Evolutionary conservation across 2,113 vertebrate genomes (phyloP), one percentile per base, ranked within the genome.

Genomic region (Macrotis lagotis): DNA sequence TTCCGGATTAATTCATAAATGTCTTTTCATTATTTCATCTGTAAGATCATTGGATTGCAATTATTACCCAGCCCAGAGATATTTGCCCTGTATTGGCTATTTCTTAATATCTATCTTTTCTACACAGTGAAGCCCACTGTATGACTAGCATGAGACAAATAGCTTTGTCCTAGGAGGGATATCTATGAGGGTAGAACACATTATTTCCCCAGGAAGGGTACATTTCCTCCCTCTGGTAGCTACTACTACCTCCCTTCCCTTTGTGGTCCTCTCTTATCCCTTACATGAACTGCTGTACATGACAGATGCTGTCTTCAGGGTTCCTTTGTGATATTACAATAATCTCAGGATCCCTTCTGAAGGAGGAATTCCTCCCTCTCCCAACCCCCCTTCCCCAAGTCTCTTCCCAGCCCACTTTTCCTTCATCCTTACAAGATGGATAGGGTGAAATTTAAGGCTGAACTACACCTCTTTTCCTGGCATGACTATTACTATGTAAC

Each of bases 51-150:
- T 49, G 92, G 51, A 48, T 96, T 94, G n/a, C 49, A 91, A 0
- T 90, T 91, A 47, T 31, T 44, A 5, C 93, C 25, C 51, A 91
- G 0, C 25, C 66, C 16, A 74, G n/a, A 48, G 90, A 49, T 83
- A 31, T 55, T 90, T 44, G 22, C 89, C 24, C n/a, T 2, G 2
- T 55, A 74, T 59, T 91, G 89, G 48, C 51, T 92, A 0, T 92
- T 94, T 91, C 14, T 83, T 91, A 90, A 59, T 25, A 7, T 59
- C 55, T 8, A 25, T 94, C 90, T 93, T 94, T 3, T 88, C 92
- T 94, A 51, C 48, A 51, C 47, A 92, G 48, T 51, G 6, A 89
- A 93, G n/a, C 31, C 8, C 50, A 3, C 37, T 44, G 22, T 44
- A 37, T 16, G 44, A 83, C 19, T 83, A 24, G 37, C 8, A 2